Evolutionary conservation across 2,888 invertebrate genomes (phyloP), one percentile per base, ranked within the genome.

Genomic region (Trachelus iudaicus): DNA sequence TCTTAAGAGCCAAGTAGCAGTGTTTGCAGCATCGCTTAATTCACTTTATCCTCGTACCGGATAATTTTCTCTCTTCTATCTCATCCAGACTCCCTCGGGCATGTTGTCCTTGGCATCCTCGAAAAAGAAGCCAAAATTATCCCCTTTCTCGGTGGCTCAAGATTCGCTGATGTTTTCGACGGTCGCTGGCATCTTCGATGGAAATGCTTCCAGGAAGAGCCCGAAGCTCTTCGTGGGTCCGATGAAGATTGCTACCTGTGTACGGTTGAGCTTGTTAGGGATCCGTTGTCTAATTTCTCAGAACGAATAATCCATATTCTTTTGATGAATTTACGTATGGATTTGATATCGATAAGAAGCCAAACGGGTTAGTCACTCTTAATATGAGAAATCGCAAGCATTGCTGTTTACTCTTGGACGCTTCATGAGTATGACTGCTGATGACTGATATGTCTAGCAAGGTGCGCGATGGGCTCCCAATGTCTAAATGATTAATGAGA

Each of bases 401-500:
- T 12, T 33, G 71, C 15, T 71, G n/a, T 71, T 33, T 71, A 15
- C 71, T 15, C 33, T 71, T 71, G 33, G 71, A 71, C 71, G 71
- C 23, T 56, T 31, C 71, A n/a, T 0, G 71, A 71, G 31, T 13
- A 71, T 13, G 34, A 33, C 33, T 31, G 11, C 31, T 13, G 34
- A 71, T 71, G 71, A 71, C 71, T 33, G 71, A 71, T 71, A 34
- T 3, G 71, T n/a, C 33, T 33, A 33, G 71, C 31, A 71, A 71
- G 71, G 71, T 79, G 76, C 80, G 76, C 77, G 79, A 83, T 82
- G 81, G 78, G 83, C 81, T 80, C 76, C 77, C 73, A 81, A 81
- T 84, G 84, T 84, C 81, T 84, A 84, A 86, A 86, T 87, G 87
- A 87, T 87, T 85, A 85, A 86, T 86, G 86, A 83, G 84, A 80